Percentiles rank a stretch among this genome's conserved stretches.
Evolutionary conservation across 2,797 vertebrate species (phyloP).

Genomic region (Sebastes cheni): DNA sequence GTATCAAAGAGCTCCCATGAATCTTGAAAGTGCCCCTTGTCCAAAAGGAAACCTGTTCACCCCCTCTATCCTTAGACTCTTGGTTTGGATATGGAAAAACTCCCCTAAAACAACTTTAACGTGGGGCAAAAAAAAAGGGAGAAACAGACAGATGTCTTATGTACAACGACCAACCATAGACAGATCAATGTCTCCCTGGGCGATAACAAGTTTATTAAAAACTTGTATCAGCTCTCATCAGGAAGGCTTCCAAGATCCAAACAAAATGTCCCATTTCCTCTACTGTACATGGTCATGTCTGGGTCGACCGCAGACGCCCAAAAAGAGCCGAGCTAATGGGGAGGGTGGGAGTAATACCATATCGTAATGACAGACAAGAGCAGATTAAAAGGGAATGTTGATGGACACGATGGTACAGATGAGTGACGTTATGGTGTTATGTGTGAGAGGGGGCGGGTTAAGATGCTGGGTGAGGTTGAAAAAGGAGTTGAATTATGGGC

Average conservation of each 20-base stretch:
- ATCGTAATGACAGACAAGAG: conserved; percentile 70
- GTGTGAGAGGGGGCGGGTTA: conserved; percentile 20
- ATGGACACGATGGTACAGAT: conserved; percentile 65
- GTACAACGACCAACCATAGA: not conserved
- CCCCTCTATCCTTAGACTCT: not conserved
- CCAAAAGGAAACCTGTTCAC: not conserved
- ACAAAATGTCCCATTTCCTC: conserved; percentile 51
- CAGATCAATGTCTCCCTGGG: conserved; percentile 25
- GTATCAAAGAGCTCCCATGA: conserved; percentile 30
- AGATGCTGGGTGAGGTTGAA: conserved; percentile 25
- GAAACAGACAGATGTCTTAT: not conserved
- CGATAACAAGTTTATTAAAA: conserved; percentile 80
- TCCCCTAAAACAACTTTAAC: not conserved
- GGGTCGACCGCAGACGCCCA: conserved; percentile 20
- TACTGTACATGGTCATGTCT: conserved; percentile 62
- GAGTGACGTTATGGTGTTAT: conserved; percentile 34
- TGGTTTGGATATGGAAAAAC: not conserved
- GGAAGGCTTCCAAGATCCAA: conserved; percentile 33
- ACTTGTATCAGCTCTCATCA: conserved; percentile 24
- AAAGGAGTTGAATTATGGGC: conserved; percentile 8
- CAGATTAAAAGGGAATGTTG: conserved; percentile 68
- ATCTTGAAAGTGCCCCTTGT: conserved; percentile 32
- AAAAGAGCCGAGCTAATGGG: conserved; percentile 47
- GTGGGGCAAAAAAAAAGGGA: not conserved
- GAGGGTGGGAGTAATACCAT: conserved; percentile 59